These are phyloP conservation scores for Ectropis crepuscularia DNA, from an alignment of 2,888 invertebrate genomes.

Conservation along the genomic window DNA sequence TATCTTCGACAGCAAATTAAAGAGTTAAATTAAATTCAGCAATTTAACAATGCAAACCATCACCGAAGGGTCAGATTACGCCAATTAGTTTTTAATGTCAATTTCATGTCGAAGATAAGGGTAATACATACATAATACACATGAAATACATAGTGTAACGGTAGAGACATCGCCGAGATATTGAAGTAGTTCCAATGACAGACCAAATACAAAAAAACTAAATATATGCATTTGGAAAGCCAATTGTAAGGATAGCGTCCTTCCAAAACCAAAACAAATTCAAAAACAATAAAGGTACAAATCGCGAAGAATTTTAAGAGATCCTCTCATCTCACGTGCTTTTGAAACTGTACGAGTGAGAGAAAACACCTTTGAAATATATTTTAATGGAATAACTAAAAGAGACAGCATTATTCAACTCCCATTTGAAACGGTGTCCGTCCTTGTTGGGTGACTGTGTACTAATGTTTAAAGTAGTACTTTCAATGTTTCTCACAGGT, in stretches of 20 bases:
- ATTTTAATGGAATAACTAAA: too few species aligned
- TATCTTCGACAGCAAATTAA: slow-evolving; percentile 11
- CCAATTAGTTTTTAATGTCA: not conserved
- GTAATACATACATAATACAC: too few species aligned
- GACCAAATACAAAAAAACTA: not conserved
- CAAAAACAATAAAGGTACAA: too few species aligned
- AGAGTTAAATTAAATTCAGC: slow-evolving; percentile 1
- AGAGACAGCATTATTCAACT: too few species aligned
- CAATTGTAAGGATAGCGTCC: too few species aligned
- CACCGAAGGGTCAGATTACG: not conserved
- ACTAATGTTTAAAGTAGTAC: not conserved
- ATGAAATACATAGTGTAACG: slow-evolving; percentile 4
- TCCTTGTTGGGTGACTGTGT: too few species aligned
- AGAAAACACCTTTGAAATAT: not conserved
- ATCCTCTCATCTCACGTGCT: too few species aligned
- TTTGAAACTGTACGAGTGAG: not conserved
- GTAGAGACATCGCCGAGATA: slow-evolving; percentile 1
- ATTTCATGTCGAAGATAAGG: slow-evolving; percentile 13
- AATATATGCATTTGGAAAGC: too few species aligned
- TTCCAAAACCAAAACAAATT: too few species aligned
- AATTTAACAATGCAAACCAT: not conserved
- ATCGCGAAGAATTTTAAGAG: too few species aligned
- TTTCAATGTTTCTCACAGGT: slow-evolving; percentile 1
- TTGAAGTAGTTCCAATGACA: slow-evolving; percentile 15
- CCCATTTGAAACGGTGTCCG: too few species aligned